phyloP scores from a whole-genome alignment of 2,888 invertebrate species.

The Odontomyia ornata region DNA sequence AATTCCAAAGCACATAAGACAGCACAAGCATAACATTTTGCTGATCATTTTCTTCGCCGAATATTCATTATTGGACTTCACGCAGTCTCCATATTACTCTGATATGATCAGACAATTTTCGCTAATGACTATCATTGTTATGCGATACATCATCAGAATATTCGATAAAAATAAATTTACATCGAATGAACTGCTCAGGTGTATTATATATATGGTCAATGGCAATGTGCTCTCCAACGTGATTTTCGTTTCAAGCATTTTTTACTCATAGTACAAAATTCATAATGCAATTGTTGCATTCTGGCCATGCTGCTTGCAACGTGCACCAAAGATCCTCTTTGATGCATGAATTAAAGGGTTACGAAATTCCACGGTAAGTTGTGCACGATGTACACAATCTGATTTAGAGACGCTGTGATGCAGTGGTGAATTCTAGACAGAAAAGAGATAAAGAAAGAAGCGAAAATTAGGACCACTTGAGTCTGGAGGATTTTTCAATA shows the following conservation, averaged over 20 bases:
- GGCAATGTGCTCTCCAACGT: background rate
- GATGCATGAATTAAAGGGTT: background rate
- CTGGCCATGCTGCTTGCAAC: background rate
- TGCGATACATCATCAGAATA: background rate
- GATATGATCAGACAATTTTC: too few relatives aligned
- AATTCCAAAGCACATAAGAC: too few relatives aligned
- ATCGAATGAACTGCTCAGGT: background rate
- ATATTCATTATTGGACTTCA: too few relatives aligned
- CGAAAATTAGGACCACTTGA: too few relatives aligned
- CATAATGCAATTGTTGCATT: background rate
- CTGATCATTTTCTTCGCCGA: too few relatives aligned
- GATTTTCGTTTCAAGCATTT: background rate
- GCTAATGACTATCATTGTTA: too few relatives aligned
- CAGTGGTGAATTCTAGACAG: background rate
- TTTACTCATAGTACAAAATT: background rate
- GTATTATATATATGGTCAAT: background rate
- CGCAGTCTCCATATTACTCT: too few relatives aligned
- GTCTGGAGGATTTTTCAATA: too few relatives aligned
- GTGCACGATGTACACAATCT: background rate
- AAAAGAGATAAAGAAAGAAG: background rate
- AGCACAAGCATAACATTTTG: too few relatives aligned
- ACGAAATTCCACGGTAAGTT: background rate
- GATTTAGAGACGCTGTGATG: background rate
- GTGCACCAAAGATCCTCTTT: background rate
- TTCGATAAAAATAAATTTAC: background rate